These are phyloP conservation scores for Colaptes auratus DNA, from an alignment of 2,113 vertebrate species.

Conservation along the genomic window DNA sequence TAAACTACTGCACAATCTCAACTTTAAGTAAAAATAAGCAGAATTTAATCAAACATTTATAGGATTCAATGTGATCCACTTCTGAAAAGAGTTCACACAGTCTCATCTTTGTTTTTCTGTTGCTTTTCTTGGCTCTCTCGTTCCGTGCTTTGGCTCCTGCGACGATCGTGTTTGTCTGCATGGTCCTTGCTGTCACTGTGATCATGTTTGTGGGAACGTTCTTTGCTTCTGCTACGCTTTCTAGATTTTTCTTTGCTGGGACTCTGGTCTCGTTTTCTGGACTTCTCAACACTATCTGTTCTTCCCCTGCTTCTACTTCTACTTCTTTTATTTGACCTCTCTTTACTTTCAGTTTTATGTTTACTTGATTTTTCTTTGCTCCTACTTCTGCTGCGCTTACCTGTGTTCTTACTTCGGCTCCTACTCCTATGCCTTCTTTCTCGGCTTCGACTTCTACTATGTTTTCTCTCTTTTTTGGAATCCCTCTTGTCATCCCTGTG, in stretches of 20 bases:
- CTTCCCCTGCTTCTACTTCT: conserved; percentile 81
- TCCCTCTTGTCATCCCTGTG: conserved; percentile 88
- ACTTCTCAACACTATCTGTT: conserved; percentile 84
- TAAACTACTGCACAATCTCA: conserved; percentile 82
- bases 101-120: conserved; percentile 81
- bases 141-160: conserved; percentile 87
- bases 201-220: conserved; percentile 84
- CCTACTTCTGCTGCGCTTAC: conserved; percentile 81
- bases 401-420: conserved; percentile 81
- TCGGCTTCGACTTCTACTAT: conserved; percentile 85
- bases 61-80: conserved; percentile 89
- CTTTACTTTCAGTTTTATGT: conserved; percentile 83
- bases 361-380: conserved; percentile 87
- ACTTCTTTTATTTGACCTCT: conserved; percentile 80
- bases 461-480: conserved; percentile 81
- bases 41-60: conserved; percentile 81
- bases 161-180: conserved; percentile 79
- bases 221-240: conserved; percentile 88
- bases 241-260: conserved; percentile 83
- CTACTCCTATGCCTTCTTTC: conserved; percentile 82
- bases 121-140: conserved; percentile 80
- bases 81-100: conserved; percentile 77
- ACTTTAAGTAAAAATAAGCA: conserved; percentile 76
- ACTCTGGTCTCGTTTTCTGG: conserved; percentile 86
- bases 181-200: conserved; percentile 85